phyloP scores from a whole-genome alignment of 2,113 vertebrate species.

The Thunnus thynnus region DNA sequence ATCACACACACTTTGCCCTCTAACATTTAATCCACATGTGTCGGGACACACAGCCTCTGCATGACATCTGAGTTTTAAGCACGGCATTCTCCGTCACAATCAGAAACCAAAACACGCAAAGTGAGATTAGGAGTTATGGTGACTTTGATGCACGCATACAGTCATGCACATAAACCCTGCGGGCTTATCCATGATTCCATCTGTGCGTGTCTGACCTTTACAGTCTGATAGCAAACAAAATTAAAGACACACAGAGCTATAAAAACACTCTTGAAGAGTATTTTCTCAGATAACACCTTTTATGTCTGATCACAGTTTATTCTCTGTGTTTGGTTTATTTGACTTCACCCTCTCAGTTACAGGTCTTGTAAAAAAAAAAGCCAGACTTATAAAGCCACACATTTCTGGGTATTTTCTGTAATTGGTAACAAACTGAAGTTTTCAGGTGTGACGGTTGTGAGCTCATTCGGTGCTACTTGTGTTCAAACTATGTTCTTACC shows the following conservation, averaged over 20 bases:
- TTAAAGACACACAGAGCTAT: constrained; percentile 21
- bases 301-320: neutral
- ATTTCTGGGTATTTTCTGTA: neutral
- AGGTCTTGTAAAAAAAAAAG: neutral
- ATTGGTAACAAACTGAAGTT: neutral
- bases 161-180: constrained; percentile 46
- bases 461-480: neutral
- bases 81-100: constrained; percentile 18
- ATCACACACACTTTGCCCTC: neutral
- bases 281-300: neutral
- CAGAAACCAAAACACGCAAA: constrained; percentile 48
- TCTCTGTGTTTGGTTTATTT: neutral
- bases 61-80: constrained; percentile 44
- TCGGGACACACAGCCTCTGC: constrained; percentile 23
- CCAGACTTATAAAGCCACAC: neutral
- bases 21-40: constrained; percentile 51
- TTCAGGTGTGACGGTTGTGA: neutral
- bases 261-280: neutral
- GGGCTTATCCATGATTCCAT: constrained; percentile 54
- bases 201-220: constrained; percentile 52
- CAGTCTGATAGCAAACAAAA: constrained; percentile 23
- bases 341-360: neutral
- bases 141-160: constrained; percentile 51
- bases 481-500: neutral
- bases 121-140: constrained; percentile 51